These are phyloP conservation scores for Polydrusus cervinus DNA, from an alignment of 2,888 invertebrate species.

Conservation along the genomic window DNA sequence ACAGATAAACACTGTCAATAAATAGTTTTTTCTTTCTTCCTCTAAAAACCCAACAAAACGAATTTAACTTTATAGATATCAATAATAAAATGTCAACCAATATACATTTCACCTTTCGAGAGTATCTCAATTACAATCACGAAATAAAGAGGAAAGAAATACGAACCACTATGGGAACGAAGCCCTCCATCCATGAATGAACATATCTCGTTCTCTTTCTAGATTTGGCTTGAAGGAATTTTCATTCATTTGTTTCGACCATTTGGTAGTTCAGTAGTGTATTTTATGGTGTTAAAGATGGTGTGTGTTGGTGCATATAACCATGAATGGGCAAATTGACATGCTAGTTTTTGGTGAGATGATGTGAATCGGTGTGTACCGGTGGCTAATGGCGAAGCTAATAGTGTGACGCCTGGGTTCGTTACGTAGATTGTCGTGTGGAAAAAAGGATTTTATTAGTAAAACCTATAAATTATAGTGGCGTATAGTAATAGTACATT, in stretches of 20 bases:
- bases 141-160: constrained; percentile 50
- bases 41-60: too few relatives aligned
- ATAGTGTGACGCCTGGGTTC: constrained; percentile 15
- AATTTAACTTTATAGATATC: too few relatives aligned
- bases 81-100: constrained; percentile 1
- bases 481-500: too few relatives aligned
- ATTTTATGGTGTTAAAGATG: constrained; percentile 30
- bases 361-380: constrained; percentile 27
- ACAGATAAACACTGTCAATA: too few relatives aligned
- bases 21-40: too few relatives aligned
- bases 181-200: constrained; percentile 65
- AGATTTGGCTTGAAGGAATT: constrained; percentile 40
- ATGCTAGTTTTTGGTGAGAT: constrained; percentile 36
- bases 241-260: constrained; percentile 45
- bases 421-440: constrained; percentile 7
- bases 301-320: constrained; percentile 41
- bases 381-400: constrained; percentile 23
- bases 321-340: constrained; percentile 36
- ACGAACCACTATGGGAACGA: constrained; percentile 59
- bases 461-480: neutral
- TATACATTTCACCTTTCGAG: constrained; percentile 48
- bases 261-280: constrained; percentile 25
- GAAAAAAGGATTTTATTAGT: constrained; percentile 12
- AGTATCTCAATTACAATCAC: constrained; percentile 58
- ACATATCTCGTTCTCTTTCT: constrained; percentile 30